These are phyloP conservation scores for Syngnathus typhle DNA, from an alignment of 2,113 vertebrate species.

Conservation along the genomic window DNA sequence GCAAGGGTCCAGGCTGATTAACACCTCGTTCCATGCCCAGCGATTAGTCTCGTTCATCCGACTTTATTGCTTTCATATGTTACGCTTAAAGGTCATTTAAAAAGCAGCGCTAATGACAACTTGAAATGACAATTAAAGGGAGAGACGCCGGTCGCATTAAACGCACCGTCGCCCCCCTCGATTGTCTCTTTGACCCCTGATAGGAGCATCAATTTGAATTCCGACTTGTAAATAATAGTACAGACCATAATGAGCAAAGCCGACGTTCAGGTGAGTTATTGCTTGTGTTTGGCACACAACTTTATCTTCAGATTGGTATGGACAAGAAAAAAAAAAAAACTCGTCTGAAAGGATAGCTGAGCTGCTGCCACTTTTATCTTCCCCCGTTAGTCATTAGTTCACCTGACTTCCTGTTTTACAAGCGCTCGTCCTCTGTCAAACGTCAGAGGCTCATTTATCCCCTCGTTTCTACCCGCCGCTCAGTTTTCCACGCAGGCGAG, in stretches of 20 bases:
- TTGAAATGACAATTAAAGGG: slow-evolving; percentile 53
- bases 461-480: slow-evolving; percentile 37
- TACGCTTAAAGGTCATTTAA: slow-evolving; percentile 31
- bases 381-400: slow-evolving; percentile 35
- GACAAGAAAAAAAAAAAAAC: not conserved
- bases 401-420: slow-evolving; percentile 23
- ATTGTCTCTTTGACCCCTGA: slow-evolving; percentile 50
- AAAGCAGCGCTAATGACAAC: slow-evolving; percentile 30
- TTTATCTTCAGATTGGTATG: not conserved
- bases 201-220: slow-evolving; percentile 32
- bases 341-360: not conserved
- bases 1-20: slow-evolving; percentile 4
- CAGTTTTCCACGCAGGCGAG: slow-evolving; percentile 35
- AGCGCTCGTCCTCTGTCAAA: slow-evolving; percentile 38
- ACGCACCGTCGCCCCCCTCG: slow-evolving; percentile 41
- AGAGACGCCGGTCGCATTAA: slow-evolving; percentile 43
- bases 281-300: not conserved
- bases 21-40: slow-evolving; percentile 18
- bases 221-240: slow-evolving; percentile 21
- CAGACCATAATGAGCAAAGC: slow-evolving; percentile 24
- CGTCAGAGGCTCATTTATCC: slow-evolving; percentile 47
- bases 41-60: slow-evolving; percentile 30
- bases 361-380: not conserved
- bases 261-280: not conserved
- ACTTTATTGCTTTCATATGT: slow-evolving; percentile 36